Conservation (phyloP, 2,113 vertebrate species). For the Gambusia holbrooki region DNA sequence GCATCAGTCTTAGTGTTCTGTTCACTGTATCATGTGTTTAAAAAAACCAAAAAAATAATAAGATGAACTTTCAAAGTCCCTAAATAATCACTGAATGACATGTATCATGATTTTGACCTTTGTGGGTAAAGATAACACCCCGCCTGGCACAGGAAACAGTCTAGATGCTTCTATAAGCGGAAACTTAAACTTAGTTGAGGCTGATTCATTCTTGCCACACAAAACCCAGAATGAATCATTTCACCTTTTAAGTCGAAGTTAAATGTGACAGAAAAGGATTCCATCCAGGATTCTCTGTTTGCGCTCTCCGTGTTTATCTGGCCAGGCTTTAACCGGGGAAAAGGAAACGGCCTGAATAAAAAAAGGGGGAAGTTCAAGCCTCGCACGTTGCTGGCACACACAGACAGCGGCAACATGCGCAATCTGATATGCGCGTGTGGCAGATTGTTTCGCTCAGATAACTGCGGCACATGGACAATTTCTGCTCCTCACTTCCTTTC, state of each 20-base stretch:
- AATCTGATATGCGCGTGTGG: constrained; percentile 13
- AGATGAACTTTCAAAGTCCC: neutral
- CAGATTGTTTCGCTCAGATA: constrained; percentile 45
- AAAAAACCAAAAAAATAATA: neutral
- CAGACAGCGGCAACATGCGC: constrained; percentile 4
- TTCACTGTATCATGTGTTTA: neutral
- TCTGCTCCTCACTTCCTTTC: constrained; percentile 70
- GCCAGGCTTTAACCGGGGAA: constrained; percentile 9
- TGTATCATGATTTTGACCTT: constrained; percentile 35
- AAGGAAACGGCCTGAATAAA: neutral
- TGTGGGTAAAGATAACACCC: constrained; percentile 33
- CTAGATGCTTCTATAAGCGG: constrained; percentile 18
- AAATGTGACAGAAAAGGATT: neutral
- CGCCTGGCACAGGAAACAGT: constrained; percentile 21
- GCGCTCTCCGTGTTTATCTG: neutral
- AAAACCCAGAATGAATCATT: constrained; percentile 21
- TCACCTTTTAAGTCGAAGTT: neutral
- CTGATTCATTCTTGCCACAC: constrained; percentile 8
- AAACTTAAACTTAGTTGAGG: constrained; percentile 8
- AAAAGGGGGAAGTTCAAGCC: constrained; percentile 34
- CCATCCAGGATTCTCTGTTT: neutral
- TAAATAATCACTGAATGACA: neutral
- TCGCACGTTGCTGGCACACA: constrained; percentile 1
- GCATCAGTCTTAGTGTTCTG: too few relatives aligned
- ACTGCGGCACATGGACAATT: constrained; percentile 52